These are phyloP conservation scores for Pocota personata DNA, from an alignment of 2,888 invertebrate genomes.

Conservation along the genomic window DNA sequence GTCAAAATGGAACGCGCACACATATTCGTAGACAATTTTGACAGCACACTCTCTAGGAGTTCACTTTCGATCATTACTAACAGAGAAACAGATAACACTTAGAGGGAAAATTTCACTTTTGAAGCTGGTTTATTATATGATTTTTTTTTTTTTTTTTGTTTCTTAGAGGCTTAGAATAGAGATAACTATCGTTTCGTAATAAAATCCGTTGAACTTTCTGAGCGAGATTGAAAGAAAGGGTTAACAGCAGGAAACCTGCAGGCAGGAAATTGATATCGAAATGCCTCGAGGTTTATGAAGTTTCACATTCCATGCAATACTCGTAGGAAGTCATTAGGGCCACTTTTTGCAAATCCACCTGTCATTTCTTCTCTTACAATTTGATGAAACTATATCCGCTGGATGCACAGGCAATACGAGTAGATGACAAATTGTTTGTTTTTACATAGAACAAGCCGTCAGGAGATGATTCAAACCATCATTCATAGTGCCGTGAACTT, in stretches of 20 bases:
- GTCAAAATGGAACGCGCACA: conserved; percentile 22
- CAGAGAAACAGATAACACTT: conserved; percentile 3
- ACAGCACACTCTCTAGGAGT: conserved; percentile 15
- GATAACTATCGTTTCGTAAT: conserved; percentile 19
- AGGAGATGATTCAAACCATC: too few relatives aligned
- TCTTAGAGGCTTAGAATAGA: background rate
- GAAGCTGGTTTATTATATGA: conserved; percentile 37
- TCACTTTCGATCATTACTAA: conserved; percentile 60
- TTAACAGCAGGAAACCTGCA: background rate
- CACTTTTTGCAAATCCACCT: too few relatives aligned
- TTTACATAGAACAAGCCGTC: too few relatives aligned
- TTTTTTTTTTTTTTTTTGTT: background rate
- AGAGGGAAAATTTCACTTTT: conserved; percentile 62
- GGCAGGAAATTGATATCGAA: background rate
- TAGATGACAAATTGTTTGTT: too few relatives aligned
- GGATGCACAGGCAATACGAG: too few relatives aligned
- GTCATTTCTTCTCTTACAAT: too few relatives aligned
- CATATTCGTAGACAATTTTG: background rate
- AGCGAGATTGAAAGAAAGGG: background rate
- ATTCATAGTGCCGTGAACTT: too few relatives aligned
- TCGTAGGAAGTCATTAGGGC: background rate
- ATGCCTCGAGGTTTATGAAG: background rate
- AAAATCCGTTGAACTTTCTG: background rate
- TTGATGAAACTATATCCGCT: too few relatives aligned
- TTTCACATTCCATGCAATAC: background rate